Evolutionary conservation across 2,888 invertebrate species (phyloP), one percentile per base, ranked within the genome.

Genomic region (Entomobrya multifasciata): DNA sequence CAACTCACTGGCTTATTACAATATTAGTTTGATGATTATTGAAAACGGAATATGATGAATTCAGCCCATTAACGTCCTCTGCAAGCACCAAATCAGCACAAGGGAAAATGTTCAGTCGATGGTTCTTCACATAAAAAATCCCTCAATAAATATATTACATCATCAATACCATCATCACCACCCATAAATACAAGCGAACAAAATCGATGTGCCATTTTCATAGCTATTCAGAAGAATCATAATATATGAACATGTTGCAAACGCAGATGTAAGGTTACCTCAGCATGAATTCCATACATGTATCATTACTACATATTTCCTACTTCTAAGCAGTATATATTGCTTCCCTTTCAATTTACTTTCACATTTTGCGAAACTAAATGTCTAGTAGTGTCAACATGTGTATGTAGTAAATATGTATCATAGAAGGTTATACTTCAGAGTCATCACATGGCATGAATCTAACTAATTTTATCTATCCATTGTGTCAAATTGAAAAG

Each of bases 401-500:
- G n/a, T 27, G 15, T 13, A 65, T 57, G 22, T 20, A 22, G 5
- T 36, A 36, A 36, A 36, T 36, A 36, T 36, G 8, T 36, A 36
- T 6, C 8, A 36, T 36, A 8, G 49, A 3, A 15, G 13, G 49
- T n/a, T 5, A 6, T 22, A 2, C 57, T 57, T 5, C 20, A 20
- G 57, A 20, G 2, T 57, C 36, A 4, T 8, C 36, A 36, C 4
- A 36, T n/a, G n/a, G n/a, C n/a, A n/a, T n/a, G n/a, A 36, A 36
- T 6, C 36, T 36, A 70, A 70, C 80, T 80, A 80, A 80, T 80
- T 80, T 80, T 57, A 17, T 67, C 36, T 30, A 55, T 72, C 72
- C 25, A 47, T 82, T 82, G 72, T 72, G 60, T 20, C 30, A 60
- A 67, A 36, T 77, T 82, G 72, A 82, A 82, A 72, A 60, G 36